A percentile compares a stretch with the other conserved stretches of the same genome.
Conservation (phyloP, 2,888 invertebrate species). For the Alsophila aescularia region DNA sequence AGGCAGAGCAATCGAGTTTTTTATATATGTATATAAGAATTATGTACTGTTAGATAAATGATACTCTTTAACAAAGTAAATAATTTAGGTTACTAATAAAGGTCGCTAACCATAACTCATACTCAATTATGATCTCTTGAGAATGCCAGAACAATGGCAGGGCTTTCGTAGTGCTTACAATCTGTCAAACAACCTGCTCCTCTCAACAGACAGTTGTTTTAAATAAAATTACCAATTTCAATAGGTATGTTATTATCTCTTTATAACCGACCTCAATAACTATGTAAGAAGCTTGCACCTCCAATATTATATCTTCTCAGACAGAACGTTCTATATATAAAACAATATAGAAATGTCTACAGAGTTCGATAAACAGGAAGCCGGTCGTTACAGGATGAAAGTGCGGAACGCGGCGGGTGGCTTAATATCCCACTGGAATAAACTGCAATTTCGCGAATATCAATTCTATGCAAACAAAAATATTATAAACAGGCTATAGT, state of each 20-base stretch:
- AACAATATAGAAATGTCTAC: constrained; percentile 45
- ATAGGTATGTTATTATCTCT: neutral
- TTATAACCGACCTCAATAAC: neutral
- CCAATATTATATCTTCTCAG: constrained; percentile 7
- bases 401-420: constrained; percentile 62
- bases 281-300: neutral
- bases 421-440: constrained; percentile 77
- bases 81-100: no score
- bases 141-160: no score
- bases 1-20: no score
- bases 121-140: no score
- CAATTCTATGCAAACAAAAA: constrained; percentile 66
- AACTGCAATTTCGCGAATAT: constrained; percentile 73
- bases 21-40: no score
- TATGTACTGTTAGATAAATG: no score
- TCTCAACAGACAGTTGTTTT: no score
- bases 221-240: no score
- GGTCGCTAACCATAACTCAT: no score
- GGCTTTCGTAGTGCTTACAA: no score
- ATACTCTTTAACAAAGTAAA: no score
- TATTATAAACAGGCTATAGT: constrained; percentile 69
- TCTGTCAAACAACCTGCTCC: no score
- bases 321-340: constrained; percentile 41
- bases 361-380: constrained; percentile 70
- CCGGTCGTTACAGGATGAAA: constrained; percentile 54